phyloP scores from a whole-genome alignment of 2,888 invertebrate species.

The Hymenopus coronatus region DNA sequence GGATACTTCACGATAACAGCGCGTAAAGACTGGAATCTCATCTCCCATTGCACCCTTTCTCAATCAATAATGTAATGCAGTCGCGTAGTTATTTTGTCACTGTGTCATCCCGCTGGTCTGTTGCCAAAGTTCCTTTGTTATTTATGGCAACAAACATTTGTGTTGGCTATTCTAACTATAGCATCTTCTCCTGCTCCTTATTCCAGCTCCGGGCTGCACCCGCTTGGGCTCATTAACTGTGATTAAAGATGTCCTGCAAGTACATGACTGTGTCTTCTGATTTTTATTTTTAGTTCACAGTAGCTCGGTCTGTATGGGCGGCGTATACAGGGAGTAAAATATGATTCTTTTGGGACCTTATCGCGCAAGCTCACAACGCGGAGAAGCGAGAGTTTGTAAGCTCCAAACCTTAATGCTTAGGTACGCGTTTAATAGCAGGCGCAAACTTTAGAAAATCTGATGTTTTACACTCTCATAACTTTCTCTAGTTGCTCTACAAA shows the following conservation, averaged over 20 bases:
- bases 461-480: too few relatives aligned
- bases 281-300: not conserved
- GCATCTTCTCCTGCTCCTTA: not conserved
- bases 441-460: too few relatives aligned
- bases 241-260: not conserved
- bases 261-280: not conserved
- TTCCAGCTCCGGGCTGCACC: not conserved
- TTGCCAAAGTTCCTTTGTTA: slow-evolving; percentile 5
- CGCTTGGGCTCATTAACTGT: not conserved
- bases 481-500: too few relatives aligned
- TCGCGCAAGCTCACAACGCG: too few relatives aligned
- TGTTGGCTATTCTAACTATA: slow-evolving; percentile 5
- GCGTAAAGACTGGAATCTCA: too few relatives aligned
- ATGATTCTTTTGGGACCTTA: too few relatives aligned
- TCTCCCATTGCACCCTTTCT: not conserved
- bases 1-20: too few relatives aligned
- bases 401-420: too few relatives aligned
- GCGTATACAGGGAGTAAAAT: not conserved
- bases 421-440: too few relatives aligned
- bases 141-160: slow-evolving; percentile 13
- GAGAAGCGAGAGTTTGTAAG: too few relatives aligned
- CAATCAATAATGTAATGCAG: not conserved
- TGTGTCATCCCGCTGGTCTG: not conserved
- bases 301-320: too few relatives aligned
- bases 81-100: not conserved